phyloP scores from a whole-genome alignment of 2,113 vertebrate species.

The Nannobrachium achirus region DNA sequence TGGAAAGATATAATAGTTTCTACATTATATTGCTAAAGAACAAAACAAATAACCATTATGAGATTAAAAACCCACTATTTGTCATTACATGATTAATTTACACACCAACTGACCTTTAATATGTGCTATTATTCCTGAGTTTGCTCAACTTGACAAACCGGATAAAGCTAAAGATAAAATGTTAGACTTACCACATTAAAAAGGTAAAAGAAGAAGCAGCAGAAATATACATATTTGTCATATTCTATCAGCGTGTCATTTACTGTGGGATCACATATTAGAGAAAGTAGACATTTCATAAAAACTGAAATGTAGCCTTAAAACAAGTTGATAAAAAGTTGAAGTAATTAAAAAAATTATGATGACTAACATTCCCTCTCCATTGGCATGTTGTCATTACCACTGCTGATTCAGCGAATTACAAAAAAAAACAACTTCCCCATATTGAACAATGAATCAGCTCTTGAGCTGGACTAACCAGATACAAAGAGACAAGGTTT shows the following conservation, averaged over 20 bases:
- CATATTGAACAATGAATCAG: conserved; percentile 1
- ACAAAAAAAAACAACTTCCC: not conserved
- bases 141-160: conserved; percentile 54
- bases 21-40: conserved; percentile 7
- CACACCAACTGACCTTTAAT: conserved; percentile 25
- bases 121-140: conserved; percentile 49
- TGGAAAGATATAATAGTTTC: conserved; percentile 10
- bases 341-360: conserved; percentile 6
- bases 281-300: conserved; percentile 8
- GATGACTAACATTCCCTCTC: conserved; percentile 16
- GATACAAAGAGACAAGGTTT: not conserved
- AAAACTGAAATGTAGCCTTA: conserved; percentile 27
- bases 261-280: conserved; percentile 3
- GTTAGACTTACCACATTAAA: conserved; percentile 22
- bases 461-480: conserved; percentile 6
- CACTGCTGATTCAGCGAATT: not conserved
- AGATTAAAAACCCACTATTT: conserved; percentile 4
- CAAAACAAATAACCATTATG: not conserved
- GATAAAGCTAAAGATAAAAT: conserved; percentile 47
- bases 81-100: conserved; percentile 18
- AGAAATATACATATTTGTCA: conserved; percentile 31
- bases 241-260: not conserved
- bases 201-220: conserved; percentile 49
- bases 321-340: conserved; percentile 13
- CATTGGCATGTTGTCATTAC: conserved; percentile 14